Evolutionary conservation across 2,113 vertebrate species (phyloP).

Genomic region (Caloenas nicobarica): DNA sequence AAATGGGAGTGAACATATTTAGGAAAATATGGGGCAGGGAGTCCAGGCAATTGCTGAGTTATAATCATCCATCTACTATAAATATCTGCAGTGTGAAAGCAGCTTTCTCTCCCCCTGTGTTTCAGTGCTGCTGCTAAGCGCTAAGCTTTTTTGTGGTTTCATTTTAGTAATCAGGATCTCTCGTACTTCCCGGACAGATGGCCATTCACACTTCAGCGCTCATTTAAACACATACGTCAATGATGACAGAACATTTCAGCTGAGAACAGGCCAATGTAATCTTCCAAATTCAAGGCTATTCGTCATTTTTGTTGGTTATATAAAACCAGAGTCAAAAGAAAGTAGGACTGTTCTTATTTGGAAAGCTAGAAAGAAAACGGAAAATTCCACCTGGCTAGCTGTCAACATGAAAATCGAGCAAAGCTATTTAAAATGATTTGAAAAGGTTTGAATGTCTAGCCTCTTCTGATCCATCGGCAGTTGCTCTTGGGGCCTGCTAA

Average conservation of each 20-base stretch:
- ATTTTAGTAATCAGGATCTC: slow-evolving; percentile 54
- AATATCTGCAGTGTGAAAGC: slow-evolving; percentile 29
- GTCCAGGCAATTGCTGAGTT: slow-evolving; percentile 47
- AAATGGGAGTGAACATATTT: slow-evolving; percentile 4
- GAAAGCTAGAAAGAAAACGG: slow-evolving; percentile 2
- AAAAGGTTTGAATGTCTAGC: background rate
- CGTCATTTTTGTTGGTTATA: slow-evolving; percentile 68
- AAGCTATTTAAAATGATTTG: background rate
- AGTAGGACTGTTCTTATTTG: slow-evolving; percentile 35
- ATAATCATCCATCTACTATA: slow-evolving; percentile 48
- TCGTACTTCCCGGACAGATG: slow-evolving; percentile 74
- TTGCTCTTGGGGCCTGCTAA: background rate
- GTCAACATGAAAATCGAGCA: background rate
- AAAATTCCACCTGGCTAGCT: slow-evolving; percentile 51
- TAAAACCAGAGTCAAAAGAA: slow-evolving; percentile 54
- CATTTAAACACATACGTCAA: slow-evolving; percentile 73
- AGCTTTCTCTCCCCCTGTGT: background rate
- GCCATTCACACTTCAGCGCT: slow-evolving; percentile 67
- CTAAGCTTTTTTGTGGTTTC: slow-evolving; percentile 16
- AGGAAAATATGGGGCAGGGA: slow-evolving; percentile 38
- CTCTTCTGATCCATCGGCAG: slow-evolving; percentile 23
- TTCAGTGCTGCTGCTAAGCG: slow-evolving; percentile 25
- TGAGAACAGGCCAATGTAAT: slow-evolving; percentile 64
- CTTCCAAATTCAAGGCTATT: slow-evolving; percentile 69
- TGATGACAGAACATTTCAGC: slow-evolving; percentile 71